Evolutionary conservation across 2,888 invertebrate genomes (phyloP).

Genomic region (Synergus gifuensis): DNA sequence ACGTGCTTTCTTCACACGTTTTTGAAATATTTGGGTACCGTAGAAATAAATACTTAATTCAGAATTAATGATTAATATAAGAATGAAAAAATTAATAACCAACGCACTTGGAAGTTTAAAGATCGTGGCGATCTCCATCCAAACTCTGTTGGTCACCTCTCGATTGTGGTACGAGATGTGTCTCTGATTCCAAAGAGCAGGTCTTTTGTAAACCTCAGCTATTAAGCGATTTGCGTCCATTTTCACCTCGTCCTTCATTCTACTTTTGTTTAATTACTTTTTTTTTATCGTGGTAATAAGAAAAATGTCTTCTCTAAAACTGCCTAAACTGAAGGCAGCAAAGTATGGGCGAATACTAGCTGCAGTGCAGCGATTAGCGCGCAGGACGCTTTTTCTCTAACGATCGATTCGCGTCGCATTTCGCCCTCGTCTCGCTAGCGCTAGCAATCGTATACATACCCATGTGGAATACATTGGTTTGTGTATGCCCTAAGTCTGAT

Average conservation of each 20-base stretch:
- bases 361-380: constrained; percentile 72
- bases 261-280: neutral
- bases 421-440: constrained; percentile 70
- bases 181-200: constrained; percentile 76
- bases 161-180: constrained; percentile 77
- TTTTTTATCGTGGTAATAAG: neutral
- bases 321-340: constrained; percentile 58
- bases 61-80: neutral
- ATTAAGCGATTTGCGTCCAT: constrained; percentile 76
- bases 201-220: constrained; percentile 74
- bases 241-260: constrained; percentile 70
- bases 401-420: constrained; percentile 74
- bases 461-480: neutral
- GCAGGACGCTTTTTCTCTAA: constrained; percentile 69
- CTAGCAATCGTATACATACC: constrained; percentile 59
- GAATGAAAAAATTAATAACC: constrained; percentile 10
- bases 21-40: neutral
- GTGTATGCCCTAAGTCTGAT: neutral
- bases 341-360: constrained; percentile 72
- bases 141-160: constrained; percentile 75
- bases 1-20: neutral
- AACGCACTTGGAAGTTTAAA: constrained; percentile 74
- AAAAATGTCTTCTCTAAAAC: constrained; percentile 43
- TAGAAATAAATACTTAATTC: constrained; percentile 3
- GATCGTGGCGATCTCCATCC: constrained; percentile 75